phyloP scores from a whole-genome alignment of 92 coral and sea anemone species.

The Palythoa grandiflora region DNA sequence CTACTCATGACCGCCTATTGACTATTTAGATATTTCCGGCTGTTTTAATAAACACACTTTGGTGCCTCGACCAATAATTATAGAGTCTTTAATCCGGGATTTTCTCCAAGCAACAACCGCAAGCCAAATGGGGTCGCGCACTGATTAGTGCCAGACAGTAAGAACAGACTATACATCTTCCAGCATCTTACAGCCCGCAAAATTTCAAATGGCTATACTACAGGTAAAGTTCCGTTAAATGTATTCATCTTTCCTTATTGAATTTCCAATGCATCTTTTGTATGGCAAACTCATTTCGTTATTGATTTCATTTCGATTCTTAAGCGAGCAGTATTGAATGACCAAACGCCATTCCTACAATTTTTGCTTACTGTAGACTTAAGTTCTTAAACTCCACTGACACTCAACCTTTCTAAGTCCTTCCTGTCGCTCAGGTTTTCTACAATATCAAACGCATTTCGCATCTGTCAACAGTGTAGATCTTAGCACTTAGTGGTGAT shows the following conservation, averaged over 20 bases:
- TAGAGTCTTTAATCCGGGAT: conserved; percentile 71
- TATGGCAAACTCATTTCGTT: conserved; percentile 20
- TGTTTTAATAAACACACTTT: conserved; percentile 74
- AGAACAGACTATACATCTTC: conserved; percentile 20
- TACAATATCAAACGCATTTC: conserved; percentile 38
- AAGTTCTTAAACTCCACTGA: conserved; percentile 32
- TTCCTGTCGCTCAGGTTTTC: conserved; percentile 41
- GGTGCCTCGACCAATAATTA: conserved; percentile 60
- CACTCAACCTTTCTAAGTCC: conserved; percentile 33
- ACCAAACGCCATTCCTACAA: conserved; percentile 27
- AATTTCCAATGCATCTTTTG: conserved; percentile 30
- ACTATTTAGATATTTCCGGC: conserved; percentile 74
- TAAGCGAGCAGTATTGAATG: conserved; percentile 19
- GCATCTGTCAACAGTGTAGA: conserved; percentile 28
- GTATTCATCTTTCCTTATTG: conserved; percentile 24
- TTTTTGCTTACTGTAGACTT: conserved; percentile 1
- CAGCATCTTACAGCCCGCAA: conserved; percentile 37
- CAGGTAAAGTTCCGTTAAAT: conserved; percentile 64
- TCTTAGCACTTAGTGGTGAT: neutral
- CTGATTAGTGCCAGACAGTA: conserved; percentile 24
- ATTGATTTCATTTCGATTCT: conserved; percentile 37
- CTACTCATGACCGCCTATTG: conserved; percentile 56
- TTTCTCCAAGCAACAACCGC: conserved; percentile 67
- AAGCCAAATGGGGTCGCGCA: conserved; percentile 72
- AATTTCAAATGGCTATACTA: conserved; percentile 76